Conservation (phyloP, 2,888 invertebrate species). For the Ganaspis brasiliensis region DNA sequence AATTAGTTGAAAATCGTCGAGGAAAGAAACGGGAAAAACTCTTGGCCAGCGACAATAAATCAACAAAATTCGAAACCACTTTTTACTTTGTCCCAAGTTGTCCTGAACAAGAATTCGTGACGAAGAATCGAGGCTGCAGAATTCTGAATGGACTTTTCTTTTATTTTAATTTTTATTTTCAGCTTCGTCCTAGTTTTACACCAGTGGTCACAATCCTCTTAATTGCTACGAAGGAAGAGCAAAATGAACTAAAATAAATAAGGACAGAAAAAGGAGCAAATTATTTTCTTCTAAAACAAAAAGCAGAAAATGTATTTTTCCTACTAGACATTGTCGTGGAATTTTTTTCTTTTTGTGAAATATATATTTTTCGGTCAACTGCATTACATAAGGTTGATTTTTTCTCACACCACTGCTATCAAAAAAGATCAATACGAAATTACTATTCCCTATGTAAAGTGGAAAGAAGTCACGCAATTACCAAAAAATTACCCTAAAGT, state of each 20-base stretch:
- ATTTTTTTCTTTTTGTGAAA: conserved; percentile 62
- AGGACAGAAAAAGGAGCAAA: not conserved
- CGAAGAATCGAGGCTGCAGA: conserved; percentile 6
- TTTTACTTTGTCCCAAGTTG: not conserved
- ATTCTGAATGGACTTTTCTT: conserved; percentile 30
- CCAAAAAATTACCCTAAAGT: conserved; percentile 35
- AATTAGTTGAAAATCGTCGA: too few relatives aligned
- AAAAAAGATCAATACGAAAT: conserved; percentile 36
- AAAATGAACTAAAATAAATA: not conserved
- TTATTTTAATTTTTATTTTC: conserved; percentile 12
- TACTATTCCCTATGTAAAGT: conserved; percentile 30
- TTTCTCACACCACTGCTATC: conserved; percentile 33
- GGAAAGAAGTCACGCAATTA: conserved; percentile 37
- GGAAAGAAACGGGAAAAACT: not conserved
- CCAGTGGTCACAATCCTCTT: not conserved
- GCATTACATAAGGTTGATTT: conserved; percentile 65
- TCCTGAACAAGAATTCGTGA: not conserved
- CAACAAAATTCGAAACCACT: not conserved
- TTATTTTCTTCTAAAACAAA: not conserved
- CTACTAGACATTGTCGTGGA: conserved; percentile 23
- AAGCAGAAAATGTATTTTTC: not conserved
- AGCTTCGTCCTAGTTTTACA: conserved; percentile 8
- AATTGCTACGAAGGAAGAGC: not conserved
- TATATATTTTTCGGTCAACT: conserved; percentile 60
- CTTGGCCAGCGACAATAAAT: not conserved